These are phyloP conservation scores for Mesocricetus auratus DNA, from an alignment of 2,113 vertebrate genomes.

Conservation along the genomic window DNA sequence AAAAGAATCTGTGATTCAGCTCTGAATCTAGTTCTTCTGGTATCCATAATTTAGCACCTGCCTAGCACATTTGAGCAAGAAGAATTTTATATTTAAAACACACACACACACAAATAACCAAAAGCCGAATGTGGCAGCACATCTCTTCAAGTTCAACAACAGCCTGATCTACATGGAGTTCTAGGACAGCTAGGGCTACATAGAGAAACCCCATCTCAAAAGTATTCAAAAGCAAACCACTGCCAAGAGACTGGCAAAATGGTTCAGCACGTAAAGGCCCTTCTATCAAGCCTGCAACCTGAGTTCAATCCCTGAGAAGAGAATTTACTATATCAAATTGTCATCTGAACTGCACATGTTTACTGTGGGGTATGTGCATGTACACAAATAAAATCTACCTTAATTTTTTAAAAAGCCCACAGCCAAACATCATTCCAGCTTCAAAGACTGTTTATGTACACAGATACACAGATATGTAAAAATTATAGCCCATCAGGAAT, in stretches of 20 bases:
- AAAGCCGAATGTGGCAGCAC: background rate
- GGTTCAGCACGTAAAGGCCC: background rate
- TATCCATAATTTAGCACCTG: background rate
- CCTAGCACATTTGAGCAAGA: constrained; percentile 20
- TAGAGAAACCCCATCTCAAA: background rate
- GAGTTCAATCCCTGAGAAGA: background rate
- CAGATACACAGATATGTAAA: background rate
- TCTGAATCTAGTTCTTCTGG: background rate
- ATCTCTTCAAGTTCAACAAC: background rate
- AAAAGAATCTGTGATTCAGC: background rate
- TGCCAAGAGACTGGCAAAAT: background rate
- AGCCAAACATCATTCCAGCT: background rate
- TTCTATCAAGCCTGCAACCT: background rate
- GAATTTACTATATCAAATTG: background rate
- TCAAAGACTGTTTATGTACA: background rate
- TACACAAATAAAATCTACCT: background rate
- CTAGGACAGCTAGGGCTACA: background rate
- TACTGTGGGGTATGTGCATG: background rate
- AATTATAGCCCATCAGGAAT: background rate
- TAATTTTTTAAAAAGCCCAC: background rate
- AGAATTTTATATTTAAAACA: constrained; percentile 7
- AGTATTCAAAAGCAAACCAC: background rate
- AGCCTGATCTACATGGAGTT: background rate
- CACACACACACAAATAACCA: background rate
- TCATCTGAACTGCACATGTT: background rate